A percentile compares a stretch with the other conserved stretches of the same genome.
Evolutionary conservation across 1,140 invertebrate genomes (phyloP).

Genomic region (Ylistrum balloti): DNA sequence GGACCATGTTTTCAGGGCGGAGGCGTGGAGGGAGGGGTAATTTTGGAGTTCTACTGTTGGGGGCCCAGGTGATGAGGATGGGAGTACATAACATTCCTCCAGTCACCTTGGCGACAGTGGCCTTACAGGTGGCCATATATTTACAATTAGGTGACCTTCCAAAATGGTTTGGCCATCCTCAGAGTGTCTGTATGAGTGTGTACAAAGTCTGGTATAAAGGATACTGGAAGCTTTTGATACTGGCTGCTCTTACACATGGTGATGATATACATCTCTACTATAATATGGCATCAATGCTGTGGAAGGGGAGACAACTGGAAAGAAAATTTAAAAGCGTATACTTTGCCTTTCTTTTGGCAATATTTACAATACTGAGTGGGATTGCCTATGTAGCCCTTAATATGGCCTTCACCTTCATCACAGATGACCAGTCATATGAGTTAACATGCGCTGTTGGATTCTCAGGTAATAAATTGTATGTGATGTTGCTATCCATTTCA

Average conservation of each 20-base stretch:
- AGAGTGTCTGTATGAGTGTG: constrained; percentile 86
- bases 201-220: constrained; percentile 83
- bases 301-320: constrained; percentile 86
- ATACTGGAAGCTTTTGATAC: constrained; percentile 86
- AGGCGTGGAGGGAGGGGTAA: constrained; percentile 60
- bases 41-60: constrained; percentile 75
- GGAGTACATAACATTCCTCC: constrained; percentile 87
- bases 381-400: no score
- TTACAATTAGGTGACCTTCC: constrained; percentile 69
- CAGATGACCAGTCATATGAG: no score
- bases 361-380: no score
- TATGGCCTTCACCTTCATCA: no score
- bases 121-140: constrained; percentile 80
- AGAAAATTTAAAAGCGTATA: constrained; percentile 83
- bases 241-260: constrained; percentile 87
- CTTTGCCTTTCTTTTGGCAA: no score
- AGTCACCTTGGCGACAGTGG: constrained; percentile 85
- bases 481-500: no score
- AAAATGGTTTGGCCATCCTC: constrained; percentile 70
- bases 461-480: no score
- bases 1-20: constrained; percentile 53
- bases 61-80: constrained; percentile 77
- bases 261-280: constrained; percentile 90
- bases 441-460: no score
- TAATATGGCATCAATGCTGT: constrained; percentile 88